Base-by-base conservation (phyloP, 2,113 vertebrate genomes). In the Cathartes aura region DNA sequence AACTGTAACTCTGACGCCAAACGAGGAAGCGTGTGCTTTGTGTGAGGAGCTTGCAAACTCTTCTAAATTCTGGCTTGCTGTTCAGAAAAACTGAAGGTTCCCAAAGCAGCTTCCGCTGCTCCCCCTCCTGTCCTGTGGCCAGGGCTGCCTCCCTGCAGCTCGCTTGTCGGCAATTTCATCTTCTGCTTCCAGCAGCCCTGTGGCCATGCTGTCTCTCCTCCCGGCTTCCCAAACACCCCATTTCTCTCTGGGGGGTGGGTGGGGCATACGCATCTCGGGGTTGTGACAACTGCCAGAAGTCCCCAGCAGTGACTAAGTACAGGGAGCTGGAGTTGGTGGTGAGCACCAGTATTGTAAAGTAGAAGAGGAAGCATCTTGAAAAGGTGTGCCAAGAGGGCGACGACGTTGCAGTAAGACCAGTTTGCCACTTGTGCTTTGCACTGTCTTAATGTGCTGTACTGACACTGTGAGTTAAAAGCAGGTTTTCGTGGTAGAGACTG, bases 181-280 rank as follows among this genome's bases (percentile, higher is more conserved):
- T 32, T 32, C 43, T 68, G 27, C 9, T 79, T 20, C 15, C 59
- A n/a, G 59, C 59, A 73, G 60, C 43, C 12, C 11, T 70, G 20
- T 59, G 71, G 23, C 72, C 24, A 12, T 0, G 4, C 32, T 56
- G 29, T 42, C 19, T 70, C 10, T 29, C 36, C 13, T 60, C 29
- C 40, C 1, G 2, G 45, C 52, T 81, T n/a, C 43, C 23, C 60
- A 82, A 38, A 68, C 30, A 58, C 43, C 12, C 11, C 6, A 5
- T 56, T 83, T 82, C 3, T 36, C 21, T 89, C 27, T 24, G 0
- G 1, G 13, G 22, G 2, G 3, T 48, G 32, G 30, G 11, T 48
- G 18, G 14, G 6, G 5, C 24, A 21, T 6, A 1, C 22, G 23
- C 18, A 40, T 47, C 45, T 87, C 29, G 5, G 12, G 23, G 11